Percentiles rank a stretch among this genome's conserved stretches.
Evolutionary conservation across 2,113 vertebrate species (phyloP).

Genomic region (Zosterops lateralis): DNA sequence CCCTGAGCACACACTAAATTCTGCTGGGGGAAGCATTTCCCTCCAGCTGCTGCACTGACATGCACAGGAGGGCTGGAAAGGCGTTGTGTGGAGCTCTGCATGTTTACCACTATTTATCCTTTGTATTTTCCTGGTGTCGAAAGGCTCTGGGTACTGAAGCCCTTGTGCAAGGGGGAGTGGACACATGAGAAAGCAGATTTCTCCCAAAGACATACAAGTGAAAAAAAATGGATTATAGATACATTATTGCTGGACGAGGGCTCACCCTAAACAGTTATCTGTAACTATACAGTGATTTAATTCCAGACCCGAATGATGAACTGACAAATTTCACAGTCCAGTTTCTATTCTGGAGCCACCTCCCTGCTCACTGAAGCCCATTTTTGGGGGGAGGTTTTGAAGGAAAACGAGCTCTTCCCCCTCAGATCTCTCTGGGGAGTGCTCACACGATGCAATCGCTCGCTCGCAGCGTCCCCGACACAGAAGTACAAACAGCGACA

Average conservation of each 20-base stretch:
- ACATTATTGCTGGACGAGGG: rapidly evolving
- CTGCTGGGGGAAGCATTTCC: neutral
- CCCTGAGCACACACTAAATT: neutral
- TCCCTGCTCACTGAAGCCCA: neutral
- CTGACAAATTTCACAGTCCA: neutral
- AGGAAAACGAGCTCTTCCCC: neutral
- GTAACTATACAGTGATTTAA: neutral
- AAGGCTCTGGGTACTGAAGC: neutral
- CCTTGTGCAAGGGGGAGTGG: neutral
- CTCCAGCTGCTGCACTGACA: neutral
- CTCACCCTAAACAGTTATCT: neutral
- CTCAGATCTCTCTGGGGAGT: neutral
- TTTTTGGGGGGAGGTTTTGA: neutral
- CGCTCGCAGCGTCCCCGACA: neutral
- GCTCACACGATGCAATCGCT: neutral
- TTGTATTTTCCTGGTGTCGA: neutral
- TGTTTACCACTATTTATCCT: neutral
- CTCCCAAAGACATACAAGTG: neutral
- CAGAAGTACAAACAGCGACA: constrained; percentile 7
- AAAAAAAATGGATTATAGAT: neutral
- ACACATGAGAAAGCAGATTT: rapidly evolving
- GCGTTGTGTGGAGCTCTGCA: neutral
- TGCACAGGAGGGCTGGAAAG: neutral
- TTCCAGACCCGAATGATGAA: neutral
- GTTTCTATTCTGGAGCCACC: neutral